Evolutionary conservation across 1,140 invertebrate genomes (phyloP).

Genomic region (Lucilia cuprina): DNA sequence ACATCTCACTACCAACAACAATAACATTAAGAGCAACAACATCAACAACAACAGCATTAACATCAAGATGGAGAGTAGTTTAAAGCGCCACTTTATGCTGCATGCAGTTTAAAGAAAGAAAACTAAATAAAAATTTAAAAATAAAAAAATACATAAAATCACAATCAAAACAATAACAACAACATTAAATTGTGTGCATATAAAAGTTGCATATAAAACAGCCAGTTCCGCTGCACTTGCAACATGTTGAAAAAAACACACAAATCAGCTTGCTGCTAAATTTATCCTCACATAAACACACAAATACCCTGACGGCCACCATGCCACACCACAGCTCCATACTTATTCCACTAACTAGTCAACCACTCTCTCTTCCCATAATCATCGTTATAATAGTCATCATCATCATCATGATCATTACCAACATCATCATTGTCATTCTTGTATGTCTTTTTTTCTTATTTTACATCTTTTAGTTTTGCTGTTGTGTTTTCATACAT

Average conservation of each 20-base stretch:
- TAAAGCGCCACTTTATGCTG: slow-evolving; percentile 14
- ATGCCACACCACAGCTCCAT: background rate
- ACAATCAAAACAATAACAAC: slow-evolving; percentile 3
- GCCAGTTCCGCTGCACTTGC: slow-evolving; percentile 30
- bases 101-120: background rate
- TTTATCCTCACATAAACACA: slow-evolving; percentile 6
- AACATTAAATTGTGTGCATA: slow-evolving; percentile 2
- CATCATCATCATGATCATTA: background rate
- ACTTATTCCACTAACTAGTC: background rate
- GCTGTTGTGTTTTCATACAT: background rate
- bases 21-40: background rate
- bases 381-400: background rate
- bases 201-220: background rate
- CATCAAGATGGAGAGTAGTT: background rate
- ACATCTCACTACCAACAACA: background rate
- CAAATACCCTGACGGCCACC: background rate
- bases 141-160: background rate
- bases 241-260: background rate
- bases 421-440: background rate
- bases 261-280: background rate
- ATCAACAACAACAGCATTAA: background rate
- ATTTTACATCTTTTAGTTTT: background rate
- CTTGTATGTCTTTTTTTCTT: slow-evolving; percentile 10
- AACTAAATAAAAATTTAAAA: background rate
- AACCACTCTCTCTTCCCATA: slow-evolving; percentile 16